Conservation (phyloP, 2,797 vertebrate genomes). For the Enteromius afrohamiltoni region DNA sequence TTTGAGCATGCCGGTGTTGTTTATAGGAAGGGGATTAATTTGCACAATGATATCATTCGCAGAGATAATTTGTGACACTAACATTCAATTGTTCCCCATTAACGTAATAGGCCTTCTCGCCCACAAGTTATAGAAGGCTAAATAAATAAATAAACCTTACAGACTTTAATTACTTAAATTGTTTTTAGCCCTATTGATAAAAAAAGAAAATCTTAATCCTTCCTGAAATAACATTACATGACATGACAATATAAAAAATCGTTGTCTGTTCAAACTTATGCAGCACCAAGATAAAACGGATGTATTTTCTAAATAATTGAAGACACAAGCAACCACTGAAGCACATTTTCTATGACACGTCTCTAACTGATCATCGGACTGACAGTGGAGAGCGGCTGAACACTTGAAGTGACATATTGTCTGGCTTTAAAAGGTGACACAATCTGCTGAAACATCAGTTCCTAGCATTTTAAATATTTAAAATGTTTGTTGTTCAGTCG, state of each 20-base stretch:
- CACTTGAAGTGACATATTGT: conserved; percentile 31
- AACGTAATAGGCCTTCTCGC: conserved; percentile 29
- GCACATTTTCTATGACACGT: neutral
- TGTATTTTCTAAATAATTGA: conserved; percentile 5
- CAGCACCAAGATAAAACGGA: neutral
- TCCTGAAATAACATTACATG: conserved; percentile 11
- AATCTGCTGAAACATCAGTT: conserved; percentile 53
- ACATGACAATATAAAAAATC: neutral
- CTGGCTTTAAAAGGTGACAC: conserved; percentile 50
- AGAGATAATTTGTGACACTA: conserved; percentile 47
- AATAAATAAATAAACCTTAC: neutral
- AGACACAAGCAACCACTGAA: neutral
- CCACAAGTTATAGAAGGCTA: conserved; percentile 19
- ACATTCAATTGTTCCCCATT: conserved; percentile 42
- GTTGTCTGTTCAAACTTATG: neutral
- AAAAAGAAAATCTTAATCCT: neutral
- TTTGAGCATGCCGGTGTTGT: conserved; percentile 47
- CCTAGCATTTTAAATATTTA: conserved; percentile 59
- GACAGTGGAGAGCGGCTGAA: conserved; percentile 1
- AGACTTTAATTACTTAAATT: neutral
- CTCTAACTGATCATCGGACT: conserved; percentile 29
- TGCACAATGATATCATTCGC: conserved; percentile 43
- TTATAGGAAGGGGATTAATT: conserved; percentile 48
- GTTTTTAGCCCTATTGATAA: neutral
- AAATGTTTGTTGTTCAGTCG: conserved; percentile 53